Evolutionary conservation across 2,888 invertebrate genomes (phyloP).

Genomic region (Magallana nippona): DNA sequence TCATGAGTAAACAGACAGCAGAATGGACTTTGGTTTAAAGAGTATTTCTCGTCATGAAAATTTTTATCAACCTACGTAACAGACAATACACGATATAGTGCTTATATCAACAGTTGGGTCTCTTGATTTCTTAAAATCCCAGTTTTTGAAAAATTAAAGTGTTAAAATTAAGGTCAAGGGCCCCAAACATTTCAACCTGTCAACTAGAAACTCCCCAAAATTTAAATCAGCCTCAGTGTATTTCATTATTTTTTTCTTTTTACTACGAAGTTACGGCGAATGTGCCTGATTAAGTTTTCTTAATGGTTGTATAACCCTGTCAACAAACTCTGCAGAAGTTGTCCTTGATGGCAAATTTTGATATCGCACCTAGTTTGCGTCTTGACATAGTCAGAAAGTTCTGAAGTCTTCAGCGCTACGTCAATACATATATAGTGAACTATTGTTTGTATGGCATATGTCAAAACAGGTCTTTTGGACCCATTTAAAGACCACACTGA

Average conservation of each 20-base stretch:
- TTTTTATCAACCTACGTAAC: not conserved
- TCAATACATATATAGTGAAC: constrained; percentile 14
- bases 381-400: not conserved
- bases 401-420: not conserved
- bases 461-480: constrained; percentile 16
- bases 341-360: constrained; percentile 19
- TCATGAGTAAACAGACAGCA: not conserved
- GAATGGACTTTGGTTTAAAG: not conserved
- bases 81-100: too few species aligned
- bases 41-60: not conserved
- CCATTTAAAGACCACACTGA: constrained; percentile 15
- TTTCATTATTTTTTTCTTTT: not conserved
- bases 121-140: not conserved
- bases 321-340: constrained; percentile 17
- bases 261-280: not conserved
- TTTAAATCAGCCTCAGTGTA: not conserved
- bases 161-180: not conserved
- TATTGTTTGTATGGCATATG: constrained; percentile 25
- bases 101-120: too few species aligned
- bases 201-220: not conserved
- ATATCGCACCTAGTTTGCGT: constrained; percentile 1
- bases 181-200: not conserved
- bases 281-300: constrained; percentile 26
- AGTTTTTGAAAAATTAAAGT: not conserved
- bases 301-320: constrained; percentile 20